Base-by-base conservation (phyloP, 2,113 vertebrate genomes). In the Orthonyx spaldingii region DNA sequence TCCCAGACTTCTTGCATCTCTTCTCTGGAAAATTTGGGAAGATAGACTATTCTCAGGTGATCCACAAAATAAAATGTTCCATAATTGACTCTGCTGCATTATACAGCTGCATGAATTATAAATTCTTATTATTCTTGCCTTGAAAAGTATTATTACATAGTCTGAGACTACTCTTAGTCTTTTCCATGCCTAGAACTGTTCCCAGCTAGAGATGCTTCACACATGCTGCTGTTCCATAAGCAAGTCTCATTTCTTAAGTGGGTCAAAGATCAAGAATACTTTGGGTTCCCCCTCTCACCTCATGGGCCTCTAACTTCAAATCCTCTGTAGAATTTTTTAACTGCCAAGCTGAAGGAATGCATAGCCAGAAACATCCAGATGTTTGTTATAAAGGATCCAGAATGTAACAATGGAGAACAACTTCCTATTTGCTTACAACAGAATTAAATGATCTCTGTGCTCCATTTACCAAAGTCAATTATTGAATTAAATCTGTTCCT, bases 11-110 rank as follows among this genome's bases (percentile, higher is more conserved):
- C 55, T 90, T 70, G 35, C 49, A 78, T 75, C 93, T 89, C 76
- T 79, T 21, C 71, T 60, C 68, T 27, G 22, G 41, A 74, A 70
- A 87, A 75, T 59, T 86, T 0, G 28, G 52, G 76, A 93, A 90
- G 85, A 92, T 16, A 46, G n/a, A 44, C 79, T 95, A 90, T 93
- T 97, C 94, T 94, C 96, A 96, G 93, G 88, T 93, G 94, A 94
- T 84, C 60, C 76, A 94, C 92, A 96, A 96, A 96, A 93, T 33
- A 89, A 92, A 96, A 33, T 16, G 44, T 78, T 93, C 88, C 92
- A 68, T 70, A 93, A 90, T n/a, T 93, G 93, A 84, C 65, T 94
- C 85, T 90, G 44, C 90, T 96, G 64, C 78, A n/a, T 96, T 90
- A 78, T 33, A 64, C 94, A 96, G 88, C 94, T 95, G 93, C 53